Conservation (phyloP, 2,113 vertebrate genomes). For the Pteronura brasiliensis region DNA sequence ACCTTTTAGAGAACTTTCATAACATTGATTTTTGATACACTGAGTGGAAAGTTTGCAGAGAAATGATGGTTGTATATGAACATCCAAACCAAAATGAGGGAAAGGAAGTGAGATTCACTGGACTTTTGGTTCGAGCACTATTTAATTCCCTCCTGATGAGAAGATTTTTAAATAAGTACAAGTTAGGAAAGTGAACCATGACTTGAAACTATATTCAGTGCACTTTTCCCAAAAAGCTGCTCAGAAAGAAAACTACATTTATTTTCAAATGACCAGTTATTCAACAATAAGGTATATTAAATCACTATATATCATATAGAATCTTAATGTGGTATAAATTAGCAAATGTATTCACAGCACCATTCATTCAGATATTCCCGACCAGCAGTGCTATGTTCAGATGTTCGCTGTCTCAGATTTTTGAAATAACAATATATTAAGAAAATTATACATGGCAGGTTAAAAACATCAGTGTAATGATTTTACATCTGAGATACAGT, state of each 20-base stretch:
- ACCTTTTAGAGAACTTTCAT: constrained; percentile 85
- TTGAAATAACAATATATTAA: constrained; percentile 29
- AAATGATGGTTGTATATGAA: constrained; percentile 56
- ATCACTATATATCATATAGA: background rate
- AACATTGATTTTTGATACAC: constrained; percentile 24
- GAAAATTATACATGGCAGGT: background rate
- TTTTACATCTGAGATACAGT: background rate
- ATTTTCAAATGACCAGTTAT: constrained; percentile 42
- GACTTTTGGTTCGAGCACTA: background rate
- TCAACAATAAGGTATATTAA: background rate
- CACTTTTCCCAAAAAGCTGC: constrained; percentile 27
- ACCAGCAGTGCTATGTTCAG: constrained; percentile 13
- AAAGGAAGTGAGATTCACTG: background rate
- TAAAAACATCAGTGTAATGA: background rate
- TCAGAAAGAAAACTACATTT: constrained; percentile 9
- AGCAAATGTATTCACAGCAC: background rate
- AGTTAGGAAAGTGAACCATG: background rate
- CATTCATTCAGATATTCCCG: constrained; percentile 3
- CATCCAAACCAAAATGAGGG: constrained; percentile 23
- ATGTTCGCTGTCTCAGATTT: constrained; percentile 18
- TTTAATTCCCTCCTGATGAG: background rate
- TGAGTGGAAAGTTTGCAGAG: constrained; percentile 27
- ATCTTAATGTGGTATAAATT: constrained; percentile 16
- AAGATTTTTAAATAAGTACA: background rate
- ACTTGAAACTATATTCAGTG: background rate